Percentiles rank a stretch among this genome's conserved stretches.
These are phyloP conservation scores for Cephus nigrinus DNA, from an alignment of 2,888 invertebrate genomes.

Conservation along the genomic window DNA sequence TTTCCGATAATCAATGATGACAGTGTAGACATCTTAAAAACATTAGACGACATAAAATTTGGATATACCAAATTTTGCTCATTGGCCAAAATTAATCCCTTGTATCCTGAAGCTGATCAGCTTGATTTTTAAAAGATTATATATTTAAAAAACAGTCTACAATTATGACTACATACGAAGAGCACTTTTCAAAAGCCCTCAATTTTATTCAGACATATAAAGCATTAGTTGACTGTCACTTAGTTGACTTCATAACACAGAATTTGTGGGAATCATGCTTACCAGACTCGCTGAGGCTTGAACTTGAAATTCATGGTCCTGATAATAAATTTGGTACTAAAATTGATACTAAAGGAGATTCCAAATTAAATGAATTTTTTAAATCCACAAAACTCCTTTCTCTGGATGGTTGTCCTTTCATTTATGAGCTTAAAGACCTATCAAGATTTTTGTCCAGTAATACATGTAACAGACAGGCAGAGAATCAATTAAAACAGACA, in stretches of 20 bases:
- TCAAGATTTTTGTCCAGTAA: slow-evolving; percentile 66
- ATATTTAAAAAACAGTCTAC: not conserved
- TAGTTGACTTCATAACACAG: slow-evolving; percentile 79
- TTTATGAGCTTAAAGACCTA: slow-evolving; percentile 35
- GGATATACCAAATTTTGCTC: slow-evolving; percentile 79
- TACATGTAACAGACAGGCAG: slow-evolving; percentile 29
- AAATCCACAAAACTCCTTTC: slow-evolving; percentile 42
- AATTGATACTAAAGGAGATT: not conserved
- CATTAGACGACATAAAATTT: slow-evolving; percentile 74
- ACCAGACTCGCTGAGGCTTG: slow-evolving; percentile 68
- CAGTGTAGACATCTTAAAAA: slow-evolving; percentile 73
- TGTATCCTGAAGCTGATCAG: slow-evolving; percentile 70
- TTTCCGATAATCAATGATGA: slow-evolving; percentile 78
- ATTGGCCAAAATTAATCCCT: slow-evolving; percentile 72
- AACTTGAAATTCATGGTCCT: slow-evolving; percentile 62
- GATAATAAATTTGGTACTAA: slow-evolving; percentile 12
- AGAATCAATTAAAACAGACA: slow-evolving; percentile 35
- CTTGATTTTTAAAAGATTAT: slow-evolving; percentile 70
- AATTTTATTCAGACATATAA: slow-evolving; percentile 72
- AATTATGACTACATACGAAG: slow-evolving; percentile 28
- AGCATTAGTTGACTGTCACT: slow-evolving; percentile 79
- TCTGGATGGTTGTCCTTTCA: slow-evolving; percentile 38
- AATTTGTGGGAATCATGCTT: slow-evolving; percentile 74
- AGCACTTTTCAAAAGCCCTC: slow-evolving; percentile 65
- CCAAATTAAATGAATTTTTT: slow-evolving; percentile 37